Evolutionary conservation across 1,140 invertebrate genomes (phyloP), one percentile per base, ranked within the genome.

Genomic region (Prorops nasuta): DNA sequence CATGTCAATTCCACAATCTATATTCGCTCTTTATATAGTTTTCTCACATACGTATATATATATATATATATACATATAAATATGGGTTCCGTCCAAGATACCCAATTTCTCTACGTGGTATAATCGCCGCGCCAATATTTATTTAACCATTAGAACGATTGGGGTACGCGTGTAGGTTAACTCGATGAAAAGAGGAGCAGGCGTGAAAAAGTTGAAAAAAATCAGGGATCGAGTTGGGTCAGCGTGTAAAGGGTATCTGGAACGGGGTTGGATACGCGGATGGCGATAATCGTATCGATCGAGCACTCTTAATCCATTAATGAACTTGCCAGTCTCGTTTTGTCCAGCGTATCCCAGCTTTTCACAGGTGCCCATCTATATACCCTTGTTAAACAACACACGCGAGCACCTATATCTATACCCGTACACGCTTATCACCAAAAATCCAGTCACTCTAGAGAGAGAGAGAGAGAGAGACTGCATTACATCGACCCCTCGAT

Each of bases 241-340:
- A n/a, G n/a, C n/a, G n/a, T n/a, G n/a, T n/a, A n/a, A n/a, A n/a
- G n/a, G n/a, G n/a, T n/a, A n/a, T 44, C 52, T 53, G 36, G 42
- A 40, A 60, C 56, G 53, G 55, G 59, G 60, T 53, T 52, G 43
- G 48, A 53, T 56, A 45, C 53, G 47, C 45, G 57, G 60, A 28
- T 19, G 51, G 54, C 47, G 49, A 51, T 64, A 69, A 66, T 66
- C 66, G 56, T 53, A 68, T 66, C 64, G 64, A 69, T 68, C 61
- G 47, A 60, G 48, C 43, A 61, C 61, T 63, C 64, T 68, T 69
- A 66, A 69, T 69, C 65, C 65, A 66, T 69, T 69, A 67, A 69
- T 69, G 67, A 69, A 69, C 65, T 67, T 63, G 50, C 53, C 58
- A 38, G 56, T 49, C 53, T 58, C 51, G 58, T 69, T 66, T 69